These are phyloP conservation scores for Drosophila melanogaster DNA, from an alignment of 1,140 invertebrate genomes.

Conservation along the genomic window Release_6_plus_ISO1_MT NT_033777.3:20250501-20251000, in stretches of 20 bases:
- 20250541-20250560: background rate
- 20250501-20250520: slow-evolving; percentile 65
- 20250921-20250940: too few species aligned
- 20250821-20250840: background rate
- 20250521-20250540: slow-evolving; percentile 71
- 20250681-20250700: slow-evolving; percentile 72
- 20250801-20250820: background rate
- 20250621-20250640: slow-evolving; percentile 73
- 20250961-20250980: too few species aligned
- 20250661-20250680: slow-evolving; percentile 30
- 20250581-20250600: slow-evolving; percentile 46
- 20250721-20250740: slow-evolving; percentile 65
- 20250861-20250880: too few species aligned
- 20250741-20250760: background rate
- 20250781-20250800: slow-evolving; percentile 17
- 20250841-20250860: background rate
- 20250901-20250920: too few species aligned
- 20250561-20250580: background rate
- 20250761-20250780: slow-evolving; percentile 3
- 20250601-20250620: slow-evolving; percentile 59
- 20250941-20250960: too few species aligned
- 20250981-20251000: too few species aligned
- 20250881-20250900: too few species aligned
- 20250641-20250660: slow-evolving; percentile 74
- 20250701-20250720: slow-evolving; percentile 77